Percentiles rank a stretch among this genome's conserved stretches.
phyloP scores from a whole-genome alignment of 2,888 invertebrate species.

The Clivina fossor region DNA sequence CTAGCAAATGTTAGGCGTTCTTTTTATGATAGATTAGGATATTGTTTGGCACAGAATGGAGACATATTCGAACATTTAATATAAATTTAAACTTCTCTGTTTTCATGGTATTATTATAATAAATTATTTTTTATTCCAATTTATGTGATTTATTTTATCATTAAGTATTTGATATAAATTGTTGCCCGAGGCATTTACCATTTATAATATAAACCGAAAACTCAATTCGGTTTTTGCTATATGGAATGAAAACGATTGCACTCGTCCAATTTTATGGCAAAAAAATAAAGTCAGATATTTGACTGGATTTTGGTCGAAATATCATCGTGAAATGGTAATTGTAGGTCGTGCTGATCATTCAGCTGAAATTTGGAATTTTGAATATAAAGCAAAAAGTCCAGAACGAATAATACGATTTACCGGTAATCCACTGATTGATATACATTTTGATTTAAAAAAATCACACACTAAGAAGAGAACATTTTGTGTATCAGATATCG shows the following conservation, averaged over 20 bases:
- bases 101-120: too few species aligned
- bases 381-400: slow-evolving; percentile 57
- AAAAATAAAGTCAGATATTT: slow-evolving; percentile 62
- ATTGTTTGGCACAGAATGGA: too few species aligned
- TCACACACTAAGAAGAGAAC: slow-evolving; percentile 3
- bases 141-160: slow-evolving; percentile 63
- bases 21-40: too few species aligned
- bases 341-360: slow-evolving; percentile 55
- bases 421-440: slow-evolving; percentile 5
- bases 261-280: slow-evolving; percentile 66
- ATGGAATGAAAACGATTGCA: slow-evolving; percentile 57
- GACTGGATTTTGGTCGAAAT: slow-evolving; percentile 73
- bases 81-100: too few species aligned
- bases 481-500: not conserved
- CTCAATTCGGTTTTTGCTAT: slow-evolving; percentile 72
- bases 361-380: slow-evolving; percentile 80
- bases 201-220: too few species aligned
- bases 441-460: not conserved
- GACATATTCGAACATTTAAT: too few species aligned
- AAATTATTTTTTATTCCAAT: slow-evolving; percentile 57
- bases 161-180: too few species aligned
- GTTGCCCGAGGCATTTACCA: too few species aligned
- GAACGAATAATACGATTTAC: not conserved
- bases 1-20: too few species aligned
- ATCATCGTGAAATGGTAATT: slow-evolving; percentile 56